phyloP scores from a whole-genome alignment of 2,113 vertebrate genomes.

The Heterotilapia buettikoferi region DNA sequence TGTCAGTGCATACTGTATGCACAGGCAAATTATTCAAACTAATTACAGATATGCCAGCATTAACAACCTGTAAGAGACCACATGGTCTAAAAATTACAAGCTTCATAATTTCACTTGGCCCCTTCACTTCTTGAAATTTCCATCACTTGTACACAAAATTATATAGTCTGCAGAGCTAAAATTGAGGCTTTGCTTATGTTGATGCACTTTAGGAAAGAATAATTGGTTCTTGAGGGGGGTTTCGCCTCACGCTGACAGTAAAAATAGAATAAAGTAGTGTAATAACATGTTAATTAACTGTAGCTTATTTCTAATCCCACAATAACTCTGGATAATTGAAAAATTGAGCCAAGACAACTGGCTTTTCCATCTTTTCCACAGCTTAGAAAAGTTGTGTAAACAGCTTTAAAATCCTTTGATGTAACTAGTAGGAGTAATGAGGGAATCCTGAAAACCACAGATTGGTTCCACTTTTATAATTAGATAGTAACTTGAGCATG shows the following conservation, averaged over 20 bases:
- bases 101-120: not conserved
- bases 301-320: not conserved
- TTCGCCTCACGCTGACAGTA: not conserved
- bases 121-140: not conserved
- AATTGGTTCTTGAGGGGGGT: not conserved
- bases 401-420: not conserved
- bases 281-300: not conserved
- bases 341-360: not conserved
- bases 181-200: slow-evolving; percentile 1
- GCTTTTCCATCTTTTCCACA: not conserved
- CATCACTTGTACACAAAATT: slow-evolving; percentile 2
- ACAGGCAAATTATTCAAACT: slow-evolving; percentile 23
- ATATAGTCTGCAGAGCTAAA: not conserved
- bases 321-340: not conserved
- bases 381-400: not conserved
- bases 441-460: not conserved
- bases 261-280: not conserved
- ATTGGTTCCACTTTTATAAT: not conserved
- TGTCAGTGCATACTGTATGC: not conserved
- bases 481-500: not conserved
- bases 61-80: slow-evolving; percentile 1
- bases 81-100: slow-evolving; percentile 14
- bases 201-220: not conserved
- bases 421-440: not conserved
- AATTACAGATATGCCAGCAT: slow-evolving; percentile 29